Conservation (phyloP, 1,140 invertebrate species). For the Neotoxoptera formosana region DNA sequence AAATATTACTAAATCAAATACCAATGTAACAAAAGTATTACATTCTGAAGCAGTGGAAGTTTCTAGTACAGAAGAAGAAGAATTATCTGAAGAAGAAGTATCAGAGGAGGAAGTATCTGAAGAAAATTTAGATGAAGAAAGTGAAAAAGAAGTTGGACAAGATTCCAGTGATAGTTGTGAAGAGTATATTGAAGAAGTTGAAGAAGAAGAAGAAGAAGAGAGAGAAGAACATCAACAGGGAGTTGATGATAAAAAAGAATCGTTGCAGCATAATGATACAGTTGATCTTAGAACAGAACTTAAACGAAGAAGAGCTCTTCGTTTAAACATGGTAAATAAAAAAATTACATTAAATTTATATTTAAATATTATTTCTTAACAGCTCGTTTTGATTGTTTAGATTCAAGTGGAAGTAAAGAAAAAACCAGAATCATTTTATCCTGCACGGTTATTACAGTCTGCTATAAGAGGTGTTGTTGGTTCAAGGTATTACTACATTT, state of each 20-base stretch:
- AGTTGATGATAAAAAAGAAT: constrained; percentile 2
- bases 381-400: not conserved
- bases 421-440: constrained; percentile 53
- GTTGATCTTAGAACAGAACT: constrained; percentile 53
- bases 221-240: not conserved
- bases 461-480: constrained; percentile 55
- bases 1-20: constrained; percentile 1
- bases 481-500: constrained; percentile 32
- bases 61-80: constrained; percentile 29
- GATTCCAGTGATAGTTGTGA: not conserved
- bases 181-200: constrained; percentile 15
- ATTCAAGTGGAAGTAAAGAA: constrained; percentile 50
- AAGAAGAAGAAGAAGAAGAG: not conserved
- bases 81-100: constrained; percentile 7
- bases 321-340: constrained; percentile 47
- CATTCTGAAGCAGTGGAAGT: constrained; percentile 28
- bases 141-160: constrained; percentile 54
- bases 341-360: not conserved
- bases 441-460: constrained; percentile 49
- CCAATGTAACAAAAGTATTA: not conserved
- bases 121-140: constrained; percentile 48
- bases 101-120: constrained; percentile 29
- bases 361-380: not conserved
- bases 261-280: constrained; percentile 23
- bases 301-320: constrained; percentile 52